Percentiles rank a stretch among this genome's conserved stretches.
Conservation (phyloP, 2,113 vertebrate species). For the Trichomycterus rosablanca region DNA sequence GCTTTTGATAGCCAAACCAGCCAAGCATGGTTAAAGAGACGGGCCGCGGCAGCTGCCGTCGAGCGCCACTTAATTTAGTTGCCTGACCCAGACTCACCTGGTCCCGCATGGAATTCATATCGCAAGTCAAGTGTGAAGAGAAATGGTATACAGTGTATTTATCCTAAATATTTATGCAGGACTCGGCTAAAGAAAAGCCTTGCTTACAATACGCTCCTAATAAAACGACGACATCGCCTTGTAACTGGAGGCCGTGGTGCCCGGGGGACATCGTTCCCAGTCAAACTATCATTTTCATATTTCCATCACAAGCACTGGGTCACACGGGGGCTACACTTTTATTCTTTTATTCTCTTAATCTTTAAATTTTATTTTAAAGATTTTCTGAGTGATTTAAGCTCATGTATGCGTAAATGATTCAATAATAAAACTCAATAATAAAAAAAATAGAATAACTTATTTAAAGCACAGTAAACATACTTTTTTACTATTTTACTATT, state of each 20-base stretch:
- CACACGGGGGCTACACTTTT: conserved; percentile 38
- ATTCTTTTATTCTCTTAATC: neutral
- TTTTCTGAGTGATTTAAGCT: too few species aligned
- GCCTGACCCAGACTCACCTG: conserved; percentile 95
- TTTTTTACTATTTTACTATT: too few species aligned
- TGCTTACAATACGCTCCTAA: conserved; percentile 71
- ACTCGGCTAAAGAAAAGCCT: conserved; percentile 83
- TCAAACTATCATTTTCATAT: conserved; percentile 71
- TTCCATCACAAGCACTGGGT: conserved; percentile 53
- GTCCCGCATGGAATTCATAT: conserved; percentile 94
- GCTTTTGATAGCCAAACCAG: conserved; percentile 95
- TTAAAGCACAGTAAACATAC: too few species aligned
- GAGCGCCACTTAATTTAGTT: conserved; percentile 93
- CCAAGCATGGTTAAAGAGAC: conserved; percentile 98
- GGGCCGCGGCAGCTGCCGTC: conserved; percentile 93
- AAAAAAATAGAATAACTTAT: too few species aligned
- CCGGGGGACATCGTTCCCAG: conserved; percentile 60
- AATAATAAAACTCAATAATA: too few species aligned
- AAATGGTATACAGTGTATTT: conserved; percentile 98
- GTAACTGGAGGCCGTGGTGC: conserved; percentile 63
- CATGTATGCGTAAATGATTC: too few species aligned
- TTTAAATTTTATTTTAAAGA: conserved; percentile 11
- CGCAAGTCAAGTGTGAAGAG: conserved; percentile 94
- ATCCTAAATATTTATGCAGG: conserved; percentile 91
- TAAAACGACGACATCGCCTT: conserved; percentile 70